A percentile compares a stretch with the other conserved stretches of the same genome.
phyloP scores from a whole-genome alignment of 2,888 invertebrate genomes.

The Osmoderma eremita region DNA sequence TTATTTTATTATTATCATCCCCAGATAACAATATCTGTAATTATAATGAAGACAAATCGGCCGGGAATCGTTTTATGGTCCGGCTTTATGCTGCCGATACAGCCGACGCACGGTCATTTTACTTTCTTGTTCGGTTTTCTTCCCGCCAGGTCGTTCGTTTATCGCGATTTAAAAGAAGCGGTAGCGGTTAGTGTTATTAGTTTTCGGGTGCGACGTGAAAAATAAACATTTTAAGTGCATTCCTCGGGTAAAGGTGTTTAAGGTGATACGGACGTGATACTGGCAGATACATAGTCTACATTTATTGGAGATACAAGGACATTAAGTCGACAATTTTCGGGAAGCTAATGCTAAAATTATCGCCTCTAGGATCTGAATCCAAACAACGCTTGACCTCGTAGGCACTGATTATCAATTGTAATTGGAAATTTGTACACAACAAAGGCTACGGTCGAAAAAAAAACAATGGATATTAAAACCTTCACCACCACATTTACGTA shows the following conservation, averaged over 20 bases:
- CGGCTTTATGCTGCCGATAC: slow-evolving; percentile 6
- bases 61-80: slow-evolving; percentile 31
- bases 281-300: background rate
- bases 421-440: background rate
- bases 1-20: slow-evolving; percentile 42
- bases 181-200: slow-evolving; percentile 2
- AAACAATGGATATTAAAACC: background rate
- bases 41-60: slow-evolving; percentile 43
- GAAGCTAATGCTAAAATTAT: too few species aligned
- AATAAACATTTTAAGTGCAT: slow-evolving; percentile 21
- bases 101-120: slow-evolving; percentile 26
- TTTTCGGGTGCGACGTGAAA: slow-evolving; percentile 6
- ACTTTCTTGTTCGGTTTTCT: slow-evolving; percentile 23
- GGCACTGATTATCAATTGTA: background rate
- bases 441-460: background rate
- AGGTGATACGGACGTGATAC: background rate
- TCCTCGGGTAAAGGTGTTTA: slow-evolving; percentile 4
- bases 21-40: slow-evolving; percentile 42
- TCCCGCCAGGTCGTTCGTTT: slow-evolving; percentile 1
- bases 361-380: too few species aligned
- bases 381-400: too few species aligned
- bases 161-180: slow-evolving; percentile 20
- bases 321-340: too few species aligned
- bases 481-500: background rate
- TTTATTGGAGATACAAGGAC: too few species aligned